phyloP scores from a whole-genome alignment of 2,888 invertebrate species.

The Xanthostigma xanthostigma region DNA sequence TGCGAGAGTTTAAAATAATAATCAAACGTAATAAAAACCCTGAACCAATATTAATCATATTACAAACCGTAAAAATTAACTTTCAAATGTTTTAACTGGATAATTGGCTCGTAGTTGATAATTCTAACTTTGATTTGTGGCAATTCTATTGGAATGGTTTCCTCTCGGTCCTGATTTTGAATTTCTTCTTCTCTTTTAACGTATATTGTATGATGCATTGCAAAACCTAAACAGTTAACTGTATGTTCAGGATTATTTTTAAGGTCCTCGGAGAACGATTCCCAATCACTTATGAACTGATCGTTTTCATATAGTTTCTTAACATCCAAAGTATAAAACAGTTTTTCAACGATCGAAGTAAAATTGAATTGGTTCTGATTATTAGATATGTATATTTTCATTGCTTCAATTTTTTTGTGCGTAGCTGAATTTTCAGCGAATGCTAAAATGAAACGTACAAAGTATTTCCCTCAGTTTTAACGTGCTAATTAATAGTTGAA shows the following conservation, averaged over 20 bases:
- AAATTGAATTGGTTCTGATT: conserved; percentile 34
- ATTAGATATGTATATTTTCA: conserved; percentile 38
- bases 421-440: conserved; percentile 25
- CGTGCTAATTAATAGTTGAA: not conserved
- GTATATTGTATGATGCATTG: conserved; percentile 56
- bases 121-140: conserved; percentile 40
- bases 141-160: conserved; percentile 23
- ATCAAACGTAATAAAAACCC: not conserved
- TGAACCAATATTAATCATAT: conserved; percentile 3
- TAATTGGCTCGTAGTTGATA: conserved; percentile 46
- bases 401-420: conserved; percentile 32
- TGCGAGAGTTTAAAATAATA: conserved; percentile 1
- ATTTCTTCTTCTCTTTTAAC: conserved; percentile 32
- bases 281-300: conserved; percentile 42
- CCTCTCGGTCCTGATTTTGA: conserved; percentile 27
- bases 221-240: conserved; percentile 56
- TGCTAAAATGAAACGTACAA: conserved; percentile 3
- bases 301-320: conserved; percentile 37
- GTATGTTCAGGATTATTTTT: conserved; percentile 48
- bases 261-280: conserved; percentile 36
- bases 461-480: not conserved
- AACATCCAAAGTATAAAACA: conserved; percentile 41
- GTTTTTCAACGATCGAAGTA: conserved; percentile 40
- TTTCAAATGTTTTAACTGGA: conserved; percentile 53
- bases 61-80: conserved; percentile 54